Evolutionary conservation across 2,113 vertebrate genomes (phyloP), one percentile per base, ranked within the genome.

Genomic region (Chionomys nivalis): DNA sequence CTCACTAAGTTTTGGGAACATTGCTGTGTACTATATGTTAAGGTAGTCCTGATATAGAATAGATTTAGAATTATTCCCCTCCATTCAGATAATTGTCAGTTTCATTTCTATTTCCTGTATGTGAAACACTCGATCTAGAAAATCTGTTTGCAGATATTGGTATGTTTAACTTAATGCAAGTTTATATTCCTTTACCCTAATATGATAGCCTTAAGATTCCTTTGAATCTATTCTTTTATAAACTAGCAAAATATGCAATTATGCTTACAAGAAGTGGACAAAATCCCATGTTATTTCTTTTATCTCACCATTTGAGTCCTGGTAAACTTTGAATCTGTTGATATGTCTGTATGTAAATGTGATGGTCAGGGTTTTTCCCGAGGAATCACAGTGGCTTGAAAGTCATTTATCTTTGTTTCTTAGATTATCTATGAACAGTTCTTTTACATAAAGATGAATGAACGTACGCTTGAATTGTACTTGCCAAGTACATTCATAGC

Each of bases 331-430:
- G 13, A 66, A 5, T 76, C 21, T 94, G 47, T 33, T 82, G 47
- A 21, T 42, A 66, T 13, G 4, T 82, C 12, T 61, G 36, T 5
- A 83, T 90, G 31, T 3, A 89, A 85, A 73, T 26, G 26, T 16
- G 2, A 0, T 68, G 4, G 1, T 86, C 14, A 42, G 11, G 1
- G 7, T 2, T 1, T 42, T 68, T 36, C 11, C 58, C 3, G 61
- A 7, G 19, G 23, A 94, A 42, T 83, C 36, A 77, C 33, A 78
- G 31, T 83, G 39, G 0, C 8, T 66, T 78, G 0, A 2, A 63
- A 61, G 19, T 87, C 24, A 87, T 1, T 47, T 36, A 55, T 6
- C 4, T 66, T 28, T 44, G 4, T 4, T 1, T 8, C 10, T 33
- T 21, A 65, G 0, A 5, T 42, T 47, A 82, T 49, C n/a, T 24